Conservation (phyloP, 2,888 invertebrate species). For the Andrena haemorrhoa region DNA sequence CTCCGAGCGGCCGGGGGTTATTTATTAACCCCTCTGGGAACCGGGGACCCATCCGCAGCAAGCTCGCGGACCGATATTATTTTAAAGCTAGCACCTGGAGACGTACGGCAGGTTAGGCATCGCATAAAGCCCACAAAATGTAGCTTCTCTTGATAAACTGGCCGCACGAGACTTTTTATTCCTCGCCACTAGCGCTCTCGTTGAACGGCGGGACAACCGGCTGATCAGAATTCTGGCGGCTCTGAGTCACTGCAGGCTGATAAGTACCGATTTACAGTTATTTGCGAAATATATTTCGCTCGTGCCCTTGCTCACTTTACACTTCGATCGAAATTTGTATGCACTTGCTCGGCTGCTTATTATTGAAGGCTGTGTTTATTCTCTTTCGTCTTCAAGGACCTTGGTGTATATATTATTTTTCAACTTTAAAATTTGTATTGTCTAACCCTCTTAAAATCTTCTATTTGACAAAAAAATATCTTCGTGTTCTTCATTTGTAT, state of each 20-base stretch:
- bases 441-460: too few species aligned
- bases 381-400: too few species aligned
- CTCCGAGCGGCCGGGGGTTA: background rate
- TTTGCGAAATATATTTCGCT: too few species aligned
- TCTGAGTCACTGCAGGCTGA: background rate
- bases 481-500: too few species aligned
- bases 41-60: background rate
- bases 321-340: too few species aligned
- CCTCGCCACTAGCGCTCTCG: background rate
- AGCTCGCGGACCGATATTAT: constrained; percentile 1
- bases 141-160: background rate
- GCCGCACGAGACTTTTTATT: background rate
- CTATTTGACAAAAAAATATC: too few species aligned
- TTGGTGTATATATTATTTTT: too few species aligned
- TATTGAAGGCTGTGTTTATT: too few species aligned
- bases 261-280: background rate
- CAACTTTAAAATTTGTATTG: too few species aligned
- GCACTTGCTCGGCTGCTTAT: too few species aligned
- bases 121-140: constrained; percentile 3
- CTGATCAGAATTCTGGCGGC: background rate
- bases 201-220: background rate
- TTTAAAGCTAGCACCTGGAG: background rate
- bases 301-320: too few species aligned
- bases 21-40: constrained; percentile 9
- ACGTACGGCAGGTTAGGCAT: constrained; percentile 4